Evolutionary conservation across 2,113 vertebrate species (phyloP).

Genomic region (Antechinus stuartii): DNA sequence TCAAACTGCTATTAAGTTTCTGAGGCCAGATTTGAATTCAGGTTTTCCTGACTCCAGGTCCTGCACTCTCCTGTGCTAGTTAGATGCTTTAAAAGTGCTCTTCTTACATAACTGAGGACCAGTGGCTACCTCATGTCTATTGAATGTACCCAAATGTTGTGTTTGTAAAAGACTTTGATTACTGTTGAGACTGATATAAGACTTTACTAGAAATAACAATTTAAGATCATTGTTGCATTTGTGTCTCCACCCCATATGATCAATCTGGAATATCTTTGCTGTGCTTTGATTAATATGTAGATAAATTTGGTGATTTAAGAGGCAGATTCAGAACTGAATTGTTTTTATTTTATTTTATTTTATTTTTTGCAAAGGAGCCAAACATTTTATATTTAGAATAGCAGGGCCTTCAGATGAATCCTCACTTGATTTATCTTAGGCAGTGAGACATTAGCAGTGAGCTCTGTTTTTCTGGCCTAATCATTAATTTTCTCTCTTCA

Average conservation of each 20-base stretch:
- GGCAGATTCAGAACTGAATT: slow-evolving; percentile 19
- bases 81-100: not conserved
- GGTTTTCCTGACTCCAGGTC: not conserved
- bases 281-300: not conserved
- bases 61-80: not conserved
- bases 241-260: not conserved
- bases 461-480: not conserved
- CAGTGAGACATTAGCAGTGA: not conserved
- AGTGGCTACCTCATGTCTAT: not conserved
- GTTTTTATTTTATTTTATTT: not conserved
- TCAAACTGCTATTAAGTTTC: not conserved
- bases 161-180: not conserved
- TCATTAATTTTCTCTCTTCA: not conserved
- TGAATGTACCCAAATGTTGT: not conserved
- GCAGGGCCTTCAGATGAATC: not conserved
- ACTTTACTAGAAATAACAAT: slow-evolving; percentile 15
- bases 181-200: not conserved
- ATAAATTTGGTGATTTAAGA: slow-evolving; percentile 19
- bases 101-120: not conserved
- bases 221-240: not conserved
- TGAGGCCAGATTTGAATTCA: not conserved
- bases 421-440: not conserved
- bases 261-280: not conserved
- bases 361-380: not conserved
- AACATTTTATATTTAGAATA: not conserved